Evolutionary conservation across 2,797 vertebrate genomes (phyloP), one percentile per base, ranked within the genome.

Genomic region (Atherinosoma microstoma): DNA sequence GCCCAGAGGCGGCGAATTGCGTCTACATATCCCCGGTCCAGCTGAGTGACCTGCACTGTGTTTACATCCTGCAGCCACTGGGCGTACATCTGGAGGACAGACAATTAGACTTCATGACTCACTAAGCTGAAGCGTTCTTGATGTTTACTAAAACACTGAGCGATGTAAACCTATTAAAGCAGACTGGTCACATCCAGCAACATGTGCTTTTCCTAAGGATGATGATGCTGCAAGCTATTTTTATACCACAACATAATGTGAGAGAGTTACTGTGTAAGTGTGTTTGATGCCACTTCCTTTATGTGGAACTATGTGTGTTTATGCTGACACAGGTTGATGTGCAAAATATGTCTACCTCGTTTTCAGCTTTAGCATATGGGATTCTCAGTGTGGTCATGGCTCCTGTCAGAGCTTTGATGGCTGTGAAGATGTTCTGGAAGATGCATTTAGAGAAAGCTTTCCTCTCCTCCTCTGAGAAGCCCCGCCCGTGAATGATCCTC

Each of bases 401-500:
- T 34, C 30, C 67, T 0, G 91, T 94, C 92, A 96, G 91, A 63
- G 94, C 92, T 68, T 93, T 90, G 42, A 94, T 82, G 51, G 94
- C 92, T 1, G 91, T 92, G 77, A 94, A 94, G 76, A 96, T 95
- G 89, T 96, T 95, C 89, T 95, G 95, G 77, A 86, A 94, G 86
- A 96, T 93, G 72, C 93, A 93, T 81, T 94, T 95, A 36, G 89
- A 13, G 9, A 95, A 96, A 58, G 78, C 30, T 56, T 80, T 93
- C 62, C 94, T 91, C 51, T 96, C 94, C 6, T 95, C 93, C n/a
- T 94, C 94, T 20, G 94, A 93, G 80, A 90, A 96, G 58, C 95
- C 95, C 9, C 87, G 85, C 0, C 95, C 95, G 1, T 96, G 95
- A 79, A 96, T 96, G 84, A 96, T 95, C 70, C 94, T 92, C 94